Evolutionary conservation across 2,797 vertebrate genomes (phyloP).

Genomic region (Muraenolepis orangiensis): DNA sequence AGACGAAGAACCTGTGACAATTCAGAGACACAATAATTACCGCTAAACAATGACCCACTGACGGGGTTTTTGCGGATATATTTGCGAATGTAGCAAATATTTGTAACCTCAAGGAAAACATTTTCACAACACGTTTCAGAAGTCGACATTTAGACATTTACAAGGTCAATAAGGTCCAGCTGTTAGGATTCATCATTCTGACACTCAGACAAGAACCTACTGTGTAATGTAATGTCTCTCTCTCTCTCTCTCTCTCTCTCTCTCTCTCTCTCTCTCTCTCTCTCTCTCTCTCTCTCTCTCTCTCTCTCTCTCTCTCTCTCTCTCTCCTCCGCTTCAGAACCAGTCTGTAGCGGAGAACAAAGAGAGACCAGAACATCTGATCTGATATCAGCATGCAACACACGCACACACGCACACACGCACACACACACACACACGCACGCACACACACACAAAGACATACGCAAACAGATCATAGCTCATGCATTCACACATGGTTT

Average conservation of each 20-base stretch:
- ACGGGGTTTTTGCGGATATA: no score
- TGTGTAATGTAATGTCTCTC: no score
- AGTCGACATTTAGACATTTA: neutral
- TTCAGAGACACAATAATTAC: no score
- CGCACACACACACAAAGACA: neutral
- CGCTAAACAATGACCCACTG: no score
- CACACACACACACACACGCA: neutral
- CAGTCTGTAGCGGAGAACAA: constrained; percentile 40
- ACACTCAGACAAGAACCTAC: no score
- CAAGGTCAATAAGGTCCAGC: neutral
- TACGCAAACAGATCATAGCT: neutral
- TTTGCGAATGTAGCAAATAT: no score
- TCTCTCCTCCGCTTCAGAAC: constrained; percentile 21
- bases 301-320: no score
- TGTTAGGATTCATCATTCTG: no score
- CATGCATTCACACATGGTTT: neutral
- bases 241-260: no score
- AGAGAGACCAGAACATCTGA: constrained; percentile 12
- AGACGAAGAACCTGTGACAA: no score
- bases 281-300: no score
- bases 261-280: no score
- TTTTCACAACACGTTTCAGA: neutral
- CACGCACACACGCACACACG: neutral
- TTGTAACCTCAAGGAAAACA: neutral
- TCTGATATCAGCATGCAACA: neutral